A percentile compares a stretch with the other conserved stretches of the same genome.
Evolutionary conservation across 1,140 invertebrate species (phyloP).

Genomic region (Ips typographus): DNA sequence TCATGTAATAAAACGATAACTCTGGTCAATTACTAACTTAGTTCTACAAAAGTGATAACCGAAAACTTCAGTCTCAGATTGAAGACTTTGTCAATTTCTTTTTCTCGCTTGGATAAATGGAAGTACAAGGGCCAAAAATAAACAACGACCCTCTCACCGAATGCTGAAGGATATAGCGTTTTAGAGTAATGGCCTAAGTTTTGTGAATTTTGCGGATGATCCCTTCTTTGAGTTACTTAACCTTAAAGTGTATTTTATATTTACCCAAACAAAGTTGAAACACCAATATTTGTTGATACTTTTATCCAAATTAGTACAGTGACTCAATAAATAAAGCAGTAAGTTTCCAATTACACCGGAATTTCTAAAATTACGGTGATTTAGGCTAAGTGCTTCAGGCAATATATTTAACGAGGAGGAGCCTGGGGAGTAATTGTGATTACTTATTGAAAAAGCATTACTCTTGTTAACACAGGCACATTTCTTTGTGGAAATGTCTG

Average conservation of each 20-base stretch:
- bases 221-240: background rate
- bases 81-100: background rate
- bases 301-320: background rate
- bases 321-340: background rate
- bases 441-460: conserved; percentile 6
- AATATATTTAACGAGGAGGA: background rate
- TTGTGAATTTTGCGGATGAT: background rate
- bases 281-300: background rate
- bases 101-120: background rate
- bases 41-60: too few relatives aligned
- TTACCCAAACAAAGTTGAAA: background rate
- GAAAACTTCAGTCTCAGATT: background rate
- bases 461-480: conserved; percentile 4
- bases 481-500: conserved; percentile 2
- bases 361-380: background rate
- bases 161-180: background rate
- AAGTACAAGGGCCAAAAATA: conserved; percentile 1
- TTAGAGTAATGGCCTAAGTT: background rate
- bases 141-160: conserved; percentile 5
- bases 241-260: background rate
- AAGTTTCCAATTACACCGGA: background rate
- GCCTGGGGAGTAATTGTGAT: conserved; percentile 1
- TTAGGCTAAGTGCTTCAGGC: background rate
- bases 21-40: too few relatives aligned
- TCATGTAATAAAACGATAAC: too few relatives aligned